These are phyloP conservation scores for Benitochromis conjunctus DNA, from an alignment of 2,113 vertebrate genomes.

Conservation along the genomic window DNA sequence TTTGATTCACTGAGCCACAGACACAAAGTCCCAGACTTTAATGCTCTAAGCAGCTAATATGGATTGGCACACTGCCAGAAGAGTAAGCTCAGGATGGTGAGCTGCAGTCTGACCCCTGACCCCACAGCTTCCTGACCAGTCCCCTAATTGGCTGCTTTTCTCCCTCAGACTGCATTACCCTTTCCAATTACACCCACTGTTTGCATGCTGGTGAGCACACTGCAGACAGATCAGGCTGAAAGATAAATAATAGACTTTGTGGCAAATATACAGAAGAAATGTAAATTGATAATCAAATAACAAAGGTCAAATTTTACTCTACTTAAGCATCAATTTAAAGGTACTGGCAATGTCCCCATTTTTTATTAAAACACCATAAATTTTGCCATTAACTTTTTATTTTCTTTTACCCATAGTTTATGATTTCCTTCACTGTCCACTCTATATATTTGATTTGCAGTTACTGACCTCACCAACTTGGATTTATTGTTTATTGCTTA, in stretches of 20 bases:
- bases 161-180: conserved; percentile 6
- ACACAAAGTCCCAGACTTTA: background rate
- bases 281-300: background rate
- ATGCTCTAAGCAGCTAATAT: background rate
- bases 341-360: background rate
- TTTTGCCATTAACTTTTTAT: background rate
- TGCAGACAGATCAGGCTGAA: background rate
- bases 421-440: background rate
- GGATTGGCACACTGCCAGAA: background rate
- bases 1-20: conserved; percentile 6
- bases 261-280: background rate
- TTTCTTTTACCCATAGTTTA: background rate
- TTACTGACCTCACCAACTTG: background rate
- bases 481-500: background rate
- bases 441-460: background rate
- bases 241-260: background rate
- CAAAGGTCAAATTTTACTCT: background rate
- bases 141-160: conserved; percentile 40
- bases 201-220: conserved; percentile 33
- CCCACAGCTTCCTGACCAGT: conserved; percentile 19
- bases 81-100: background rate
- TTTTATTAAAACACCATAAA: background rate
- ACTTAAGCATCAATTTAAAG: background rate
- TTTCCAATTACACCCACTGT: conserved; percentile 41
- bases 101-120: conserved; percentile 18